Conservation (phyloP, 1,140 invertebrate genomes). For the Apolygus lucorum region DNA sequence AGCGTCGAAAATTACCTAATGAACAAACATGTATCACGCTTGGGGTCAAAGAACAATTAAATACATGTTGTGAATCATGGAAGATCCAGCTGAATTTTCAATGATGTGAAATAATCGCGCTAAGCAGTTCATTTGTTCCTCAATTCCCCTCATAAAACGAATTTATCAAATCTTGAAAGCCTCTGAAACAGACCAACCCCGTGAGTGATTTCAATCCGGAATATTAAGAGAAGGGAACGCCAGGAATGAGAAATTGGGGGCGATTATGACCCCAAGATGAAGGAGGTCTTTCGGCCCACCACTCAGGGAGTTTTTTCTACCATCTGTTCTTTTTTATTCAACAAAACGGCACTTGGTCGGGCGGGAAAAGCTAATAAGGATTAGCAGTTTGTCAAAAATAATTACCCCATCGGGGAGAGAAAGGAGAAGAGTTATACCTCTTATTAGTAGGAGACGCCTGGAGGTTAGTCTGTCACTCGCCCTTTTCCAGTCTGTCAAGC, state of each 20-base stretch:
- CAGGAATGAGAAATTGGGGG: background rate
- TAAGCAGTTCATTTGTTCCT: background rate
- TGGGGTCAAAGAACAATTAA: too few species aligned
- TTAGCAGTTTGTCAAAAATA: background rate
- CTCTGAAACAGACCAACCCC: background rate
- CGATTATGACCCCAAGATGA: background rate
- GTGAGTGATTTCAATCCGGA: background rate
- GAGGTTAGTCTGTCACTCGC: background rate
- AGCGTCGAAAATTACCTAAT: too few species aligned
- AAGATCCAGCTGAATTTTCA: too few species aligned
- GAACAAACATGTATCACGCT: too few species aligned
- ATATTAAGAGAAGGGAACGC: background rate
- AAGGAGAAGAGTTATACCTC: background rate
- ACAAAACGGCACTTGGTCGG: too few species aligned
- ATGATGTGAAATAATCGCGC: too few species aligned
- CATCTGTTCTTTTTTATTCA: background rate
- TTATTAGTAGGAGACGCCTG: background rate
- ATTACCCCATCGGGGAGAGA: background rate
- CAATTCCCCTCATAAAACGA: background rate
- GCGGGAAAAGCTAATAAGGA: background rate
- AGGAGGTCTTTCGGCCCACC: background rate
- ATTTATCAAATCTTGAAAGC: background rate
- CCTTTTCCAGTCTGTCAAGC: background rate
- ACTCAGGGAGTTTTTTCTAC: background rate
- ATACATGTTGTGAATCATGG: too few species aligned